Base-by-base conservation (phyloP, 2,797 vertebrate genomes). In the Spinibarbus caldwelli region DNA sequence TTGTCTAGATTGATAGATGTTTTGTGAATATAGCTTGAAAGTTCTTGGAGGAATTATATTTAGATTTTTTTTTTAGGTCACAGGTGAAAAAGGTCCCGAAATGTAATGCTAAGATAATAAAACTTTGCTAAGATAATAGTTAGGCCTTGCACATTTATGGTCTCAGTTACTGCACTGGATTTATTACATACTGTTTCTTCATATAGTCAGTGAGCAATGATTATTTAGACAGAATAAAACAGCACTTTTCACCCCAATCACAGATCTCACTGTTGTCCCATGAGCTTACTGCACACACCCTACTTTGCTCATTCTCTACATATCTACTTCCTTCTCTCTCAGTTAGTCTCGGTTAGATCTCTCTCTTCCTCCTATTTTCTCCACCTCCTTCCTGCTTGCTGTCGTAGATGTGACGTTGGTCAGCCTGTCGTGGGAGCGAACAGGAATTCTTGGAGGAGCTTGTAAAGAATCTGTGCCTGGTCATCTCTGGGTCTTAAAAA, bases 401-500 rank as follows among this genome's bases (percentile, higher is more conserved):
- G 45, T 78, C 52, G 82, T 83, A 81, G 43, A 67, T 89, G 87
- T 93, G 91, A 94, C 92, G 89, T 86, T 91, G 90, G 70, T 86
- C 87, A 77, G 87, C 86, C 86, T 89, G 72, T 93, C 89, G 84
- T 90, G 91, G 86, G 89, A 91, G 90, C 90, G 89, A 92, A 89
- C 82, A 88, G 80, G 85, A 87, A 89, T 92, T 88, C 89, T 89
- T 91, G 88, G 85, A 82, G 89, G 85, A 64, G 71, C 87, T 84
- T 73, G 75, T 84, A 79, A 89, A 88, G 81, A 86, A 78, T 66
- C 80, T 81, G 70, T 92, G 92, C 90, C 91, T 93, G 90, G 87
- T 91, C 88, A 83, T 89, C 89, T 87, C 92, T 93, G 76, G 19
- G 86, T 90, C 92, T 92, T 92, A 92, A 88, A 90, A 92, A 92